A percentile compares a stretch with the other conserved stretches of the same genome.
Evolutionary conservation across 2,797 vertebrate species (phyloP).

Genomic region (Falco cherrug): DNA sequence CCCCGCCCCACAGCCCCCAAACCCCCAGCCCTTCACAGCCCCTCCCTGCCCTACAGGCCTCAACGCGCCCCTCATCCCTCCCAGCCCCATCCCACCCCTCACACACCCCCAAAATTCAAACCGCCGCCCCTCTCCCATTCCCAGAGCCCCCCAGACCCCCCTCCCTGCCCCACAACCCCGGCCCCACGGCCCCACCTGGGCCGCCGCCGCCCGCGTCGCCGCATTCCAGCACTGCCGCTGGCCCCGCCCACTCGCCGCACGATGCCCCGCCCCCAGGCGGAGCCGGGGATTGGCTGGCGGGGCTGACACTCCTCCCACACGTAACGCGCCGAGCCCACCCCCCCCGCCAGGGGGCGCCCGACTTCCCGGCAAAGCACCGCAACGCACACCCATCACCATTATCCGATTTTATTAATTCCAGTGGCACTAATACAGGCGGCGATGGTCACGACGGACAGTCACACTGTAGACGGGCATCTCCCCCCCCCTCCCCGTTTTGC

Average conservation of each 20-base stretch:
- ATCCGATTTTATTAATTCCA: conserved; percentile 76
- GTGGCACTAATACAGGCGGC: conserved; percentile 73
- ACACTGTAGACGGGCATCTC: not conserved
- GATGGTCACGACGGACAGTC: conserved; percentile 61
- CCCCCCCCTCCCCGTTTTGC: too few relatives aligned
- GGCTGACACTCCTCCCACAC: too few relatives aligned
- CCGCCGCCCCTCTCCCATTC: not conserved
- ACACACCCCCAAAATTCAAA: not conserved
- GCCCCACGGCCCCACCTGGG: not conserved
- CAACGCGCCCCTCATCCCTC: too few relatives aligned
- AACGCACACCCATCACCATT: conserved; percentile 29
- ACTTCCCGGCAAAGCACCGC: too few relatives aligned
- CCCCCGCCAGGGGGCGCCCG: not conserved
- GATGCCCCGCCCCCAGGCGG: not conserved
- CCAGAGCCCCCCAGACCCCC: not conserved
- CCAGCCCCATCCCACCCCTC: not conserved
- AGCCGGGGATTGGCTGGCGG: too few relatives aligned
- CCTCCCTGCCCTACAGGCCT: too few relatives aligned
- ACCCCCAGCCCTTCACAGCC: too few relatives aligned
- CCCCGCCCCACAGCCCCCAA: not conserved
- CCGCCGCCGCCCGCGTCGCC: not conserved
- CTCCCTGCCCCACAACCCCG: not conserved
- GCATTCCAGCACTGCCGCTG: not conserved
- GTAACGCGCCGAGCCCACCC: not conserved
- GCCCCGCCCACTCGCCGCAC: not conserved